Conservation (phyloP, 1,140 invertebrate species). For the Matsumurasca onukii region DNA sequence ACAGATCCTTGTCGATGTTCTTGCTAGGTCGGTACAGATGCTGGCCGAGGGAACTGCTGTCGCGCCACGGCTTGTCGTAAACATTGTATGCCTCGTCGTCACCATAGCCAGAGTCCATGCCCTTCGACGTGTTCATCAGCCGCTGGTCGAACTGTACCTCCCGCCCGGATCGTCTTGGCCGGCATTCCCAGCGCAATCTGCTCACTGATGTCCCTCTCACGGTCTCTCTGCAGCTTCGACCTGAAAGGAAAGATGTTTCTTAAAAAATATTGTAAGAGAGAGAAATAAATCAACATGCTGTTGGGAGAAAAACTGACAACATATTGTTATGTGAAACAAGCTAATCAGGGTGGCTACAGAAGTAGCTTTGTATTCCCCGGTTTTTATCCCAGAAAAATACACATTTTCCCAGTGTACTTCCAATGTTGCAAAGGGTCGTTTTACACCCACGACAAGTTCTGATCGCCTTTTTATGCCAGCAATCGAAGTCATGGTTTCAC, state of each 20-base stretch:
- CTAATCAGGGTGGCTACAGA: too few relatives aligned
- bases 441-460: too few relatives aligned
- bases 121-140: constrained; percentile 93
- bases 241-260: constrained; percentile 50
- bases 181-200: constrained; percentile 97
- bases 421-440: too few relatives aligned
- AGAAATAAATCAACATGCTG: too few relatives aligned
- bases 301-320: too few relatives aligned
- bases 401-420: too few relatives aligned
- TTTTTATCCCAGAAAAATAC: too few relatives aligned
- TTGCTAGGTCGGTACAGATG: constrained; percentile 92
- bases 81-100: constrained; percentile 98
- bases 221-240: constrained; percentile 83
- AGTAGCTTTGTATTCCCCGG: too few relatives aligned
- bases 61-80: constrained; percentile 94
- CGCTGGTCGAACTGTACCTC: constrained; percentile 95
- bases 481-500: too few relatives aligned
- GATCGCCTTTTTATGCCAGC: too few relatives aligned
- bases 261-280: too few relatives aligned
- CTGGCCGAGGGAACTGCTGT: constrained; percentile 76
- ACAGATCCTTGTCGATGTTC: constrained; percentile 87
- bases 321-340: too few relatives aligned
- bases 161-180: constrained; percentile 70
- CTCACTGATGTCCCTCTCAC: constrained; percentile 97
- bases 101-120: constrained; percentile 95